These are phyloP conservation scores for Hyles lineata DNA, from an alignment of 2,888 invertebrate genomes.

Conservation along the genomic window DNA sequence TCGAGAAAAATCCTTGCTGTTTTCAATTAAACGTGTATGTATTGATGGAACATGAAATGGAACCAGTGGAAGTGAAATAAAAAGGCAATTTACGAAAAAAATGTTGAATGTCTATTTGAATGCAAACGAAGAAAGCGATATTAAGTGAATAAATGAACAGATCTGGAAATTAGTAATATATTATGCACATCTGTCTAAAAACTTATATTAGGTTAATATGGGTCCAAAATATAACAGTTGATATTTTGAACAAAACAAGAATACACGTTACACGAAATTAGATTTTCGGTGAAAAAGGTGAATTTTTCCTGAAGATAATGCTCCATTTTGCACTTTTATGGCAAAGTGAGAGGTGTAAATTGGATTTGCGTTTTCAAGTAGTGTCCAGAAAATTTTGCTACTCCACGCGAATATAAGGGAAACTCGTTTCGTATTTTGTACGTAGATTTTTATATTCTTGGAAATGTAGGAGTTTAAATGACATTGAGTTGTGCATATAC, in stretches of 20 bases:
- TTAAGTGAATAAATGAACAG: not conserved
- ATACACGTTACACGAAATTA: not conserved
- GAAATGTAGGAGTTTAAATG: not conserved
- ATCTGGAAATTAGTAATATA: no score
- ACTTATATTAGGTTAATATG: not conserved
- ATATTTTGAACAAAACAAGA: not conserved
- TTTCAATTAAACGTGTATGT: not conserved
- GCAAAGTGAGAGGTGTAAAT: slow-evolving; percentile 61
- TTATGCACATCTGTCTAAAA: not conserved
- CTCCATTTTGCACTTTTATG: slow-evolving; percentile 58
- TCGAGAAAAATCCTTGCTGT: not conserved
- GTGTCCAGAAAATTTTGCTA: slow-evolving; percentile 58
- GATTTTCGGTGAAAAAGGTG: not conserved
- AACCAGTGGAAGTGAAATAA: not conserved
- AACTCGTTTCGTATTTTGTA: not conserved
- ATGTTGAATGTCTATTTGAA: no score
- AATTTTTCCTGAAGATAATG: not conserved
- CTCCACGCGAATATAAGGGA: slow-evolving; percentile 43
- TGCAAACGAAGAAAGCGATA: not conserved
- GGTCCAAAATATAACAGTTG: no score
- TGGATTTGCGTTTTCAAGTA: slow-evolving; percentile 68
- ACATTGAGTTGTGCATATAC: not conserved
- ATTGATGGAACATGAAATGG: not conserved
- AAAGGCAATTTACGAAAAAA: not conserved
- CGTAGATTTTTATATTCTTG: slow-evolving; percentile 7